Evolutionary conservation across 2,888 invertebrate species (phyloP).

Genomic region (Peribatodes rhomboidaria): DNA sequence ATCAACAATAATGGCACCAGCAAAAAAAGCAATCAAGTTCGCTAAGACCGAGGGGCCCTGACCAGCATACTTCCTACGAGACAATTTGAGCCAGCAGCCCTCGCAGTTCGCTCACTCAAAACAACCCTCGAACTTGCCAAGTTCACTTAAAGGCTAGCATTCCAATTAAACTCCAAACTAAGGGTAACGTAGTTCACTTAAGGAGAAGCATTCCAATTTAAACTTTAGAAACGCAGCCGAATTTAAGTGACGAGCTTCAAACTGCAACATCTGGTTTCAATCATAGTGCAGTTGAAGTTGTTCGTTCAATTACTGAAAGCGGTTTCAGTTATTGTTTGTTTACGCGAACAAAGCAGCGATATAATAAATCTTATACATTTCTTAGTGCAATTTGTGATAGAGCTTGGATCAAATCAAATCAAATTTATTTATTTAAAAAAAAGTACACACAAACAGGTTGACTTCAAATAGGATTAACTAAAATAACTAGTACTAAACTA

Average conservation of each 20-base stretch:
- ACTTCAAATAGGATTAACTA: too few relatives aligned
- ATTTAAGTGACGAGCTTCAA: conserved; percentile 13
- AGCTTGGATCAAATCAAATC: too few relatives aligned
- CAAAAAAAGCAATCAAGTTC: too few relatives aligned
- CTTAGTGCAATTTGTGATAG: background rate
- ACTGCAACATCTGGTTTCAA: conserved; percentile 27
- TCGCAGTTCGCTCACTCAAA: conserved; percentile 6
- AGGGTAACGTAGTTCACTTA: conserved; percentile 17
- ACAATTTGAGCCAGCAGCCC: conserved; percentile 1
- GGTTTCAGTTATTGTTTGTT: background rate
- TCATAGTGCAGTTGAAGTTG: conserved; percentile 15
- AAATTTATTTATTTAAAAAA: too few relatives aligned
- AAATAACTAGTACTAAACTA: too few relatives aligned
- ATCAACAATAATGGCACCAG: conserved; percentile 12
- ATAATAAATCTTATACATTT: background rate
- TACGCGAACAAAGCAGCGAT: background rate
- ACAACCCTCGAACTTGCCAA: conserved; percentile 23
- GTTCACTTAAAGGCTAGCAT: conserved; percentile 26
- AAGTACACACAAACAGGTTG: too few relatives aligned
- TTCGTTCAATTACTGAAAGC: conserved; percentile 3
- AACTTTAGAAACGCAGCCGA: conserved; percentile 11
- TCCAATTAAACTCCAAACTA: conserved; percentile 38
- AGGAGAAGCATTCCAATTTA: conserved; percentile 17
- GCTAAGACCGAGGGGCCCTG: too few relatives aligned
- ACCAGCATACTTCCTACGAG: background rate